Percentiles rank a stretch among this genome's conserved stretches.
These are phyloP conservation scores for Coluber constrictor DNA, from an alignment of 2,797 vertebrate genomes.

Conservation along the genomic window DNA sequence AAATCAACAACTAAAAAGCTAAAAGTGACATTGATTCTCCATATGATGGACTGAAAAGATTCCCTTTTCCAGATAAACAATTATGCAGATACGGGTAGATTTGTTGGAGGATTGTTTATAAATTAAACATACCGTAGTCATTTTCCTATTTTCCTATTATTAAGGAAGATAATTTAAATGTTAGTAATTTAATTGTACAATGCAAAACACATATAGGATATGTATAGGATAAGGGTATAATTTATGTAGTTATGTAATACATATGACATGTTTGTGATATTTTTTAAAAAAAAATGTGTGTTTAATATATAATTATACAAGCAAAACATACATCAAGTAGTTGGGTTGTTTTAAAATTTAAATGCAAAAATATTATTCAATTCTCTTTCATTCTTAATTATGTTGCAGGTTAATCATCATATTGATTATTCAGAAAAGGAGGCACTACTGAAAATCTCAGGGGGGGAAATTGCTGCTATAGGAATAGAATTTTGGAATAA, in stretches of 20 bases:
- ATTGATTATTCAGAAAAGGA: constrained; percentile 9
- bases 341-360: background rate
- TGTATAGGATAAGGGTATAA: background rate
- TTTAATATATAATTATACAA: background rate
- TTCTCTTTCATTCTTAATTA: background rate
- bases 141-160: background rate
- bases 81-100: background rate
- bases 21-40: background rate
- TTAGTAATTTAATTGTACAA: background rate
- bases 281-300: background rate
- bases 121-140: background rate
- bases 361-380: background rate
- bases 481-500: constrained; percentile 70
- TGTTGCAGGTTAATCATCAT: constrained; percentile 46
- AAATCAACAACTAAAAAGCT: background rate
- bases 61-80: background rate
- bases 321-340: background rate
- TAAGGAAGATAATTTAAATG: background rate
- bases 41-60: background rate
- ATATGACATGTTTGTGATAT: background rate
- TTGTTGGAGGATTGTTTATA: background rate
- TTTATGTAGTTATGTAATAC: background rate
- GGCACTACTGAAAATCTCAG: background rate
- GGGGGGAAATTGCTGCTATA: constrained; percentile 27
- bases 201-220: background rate